Conservation (phyloP, 2,113 vertebrate species). For the Actinemys pallida region DNA sequence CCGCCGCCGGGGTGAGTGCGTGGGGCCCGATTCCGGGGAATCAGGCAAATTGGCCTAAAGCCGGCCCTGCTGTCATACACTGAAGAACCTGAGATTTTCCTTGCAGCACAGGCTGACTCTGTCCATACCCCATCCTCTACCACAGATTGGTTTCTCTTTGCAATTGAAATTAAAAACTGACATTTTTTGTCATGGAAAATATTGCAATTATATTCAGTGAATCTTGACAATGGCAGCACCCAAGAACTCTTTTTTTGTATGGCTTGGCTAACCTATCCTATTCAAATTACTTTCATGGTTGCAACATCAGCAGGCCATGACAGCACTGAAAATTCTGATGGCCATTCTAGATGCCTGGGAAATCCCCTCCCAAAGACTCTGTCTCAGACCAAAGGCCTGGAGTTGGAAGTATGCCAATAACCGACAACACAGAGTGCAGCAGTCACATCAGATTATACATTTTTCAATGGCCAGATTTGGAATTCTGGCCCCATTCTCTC, state of each 20-base stretch:
- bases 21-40: too few relatives aligned
- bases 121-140: background rate
- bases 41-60: too few relatives aligned
- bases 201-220: background rate
- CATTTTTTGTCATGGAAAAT: background rate
- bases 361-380: background rate
- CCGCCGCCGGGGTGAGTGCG: too few relatives aligned
- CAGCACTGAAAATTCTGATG: background rate
- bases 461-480: background rate
- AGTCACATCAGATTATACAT: background rate
- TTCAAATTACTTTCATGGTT: background rate
- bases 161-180: background rate
- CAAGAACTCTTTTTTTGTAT: background rate
- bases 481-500: background rate
- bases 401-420: background rate
- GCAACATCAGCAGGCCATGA: background rate
- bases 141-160: background rate
- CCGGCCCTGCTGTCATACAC: background rate
- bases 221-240: background rate
- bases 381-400: background rate
- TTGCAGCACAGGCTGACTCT: background rate
- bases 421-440: background rate
- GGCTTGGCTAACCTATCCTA: background rate
- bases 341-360: background rate
- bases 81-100: background rate